phyloP scores from a whole-genome alignment of 2,888 invertebrate species.

The Actias luna region DNA sequence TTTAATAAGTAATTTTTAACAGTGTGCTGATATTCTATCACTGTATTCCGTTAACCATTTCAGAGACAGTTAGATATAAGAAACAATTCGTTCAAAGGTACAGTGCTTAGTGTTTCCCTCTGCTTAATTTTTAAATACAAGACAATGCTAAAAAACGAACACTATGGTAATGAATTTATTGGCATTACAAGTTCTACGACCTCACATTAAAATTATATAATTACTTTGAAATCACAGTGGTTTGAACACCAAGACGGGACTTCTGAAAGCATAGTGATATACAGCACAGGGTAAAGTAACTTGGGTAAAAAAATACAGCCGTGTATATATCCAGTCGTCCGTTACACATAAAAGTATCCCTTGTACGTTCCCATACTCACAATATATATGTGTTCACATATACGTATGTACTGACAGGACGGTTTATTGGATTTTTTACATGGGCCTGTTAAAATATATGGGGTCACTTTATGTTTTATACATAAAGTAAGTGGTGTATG shows the following conservation, averaged over 20 bases:
- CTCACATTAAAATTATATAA: neutral
- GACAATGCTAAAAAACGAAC: too few species aligned
- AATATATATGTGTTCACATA: neutral
- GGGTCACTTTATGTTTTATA: neutral
- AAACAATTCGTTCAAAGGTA: too few species aligned
- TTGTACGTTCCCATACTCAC: neutral
- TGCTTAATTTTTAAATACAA: too few species aligned
- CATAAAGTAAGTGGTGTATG: neutral
- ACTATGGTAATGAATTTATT: too few species aligned
- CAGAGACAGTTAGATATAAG: too few species aligned
- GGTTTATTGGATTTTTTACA: constrained; percentile 8
- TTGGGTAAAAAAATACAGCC: constrained; percentile 3
- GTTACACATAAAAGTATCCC: constrained; percentile 13
- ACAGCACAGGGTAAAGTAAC: neutral
- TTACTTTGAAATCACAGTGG: neutral
- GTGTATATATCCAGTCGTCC: constrained; percentile 1
- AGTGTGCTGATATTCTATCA: too few species aligned
- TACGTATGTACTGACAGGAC: constrained; percentile 4
- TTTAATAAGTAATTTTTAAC: too few species aligned
- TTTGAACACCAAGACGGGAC: neutral
- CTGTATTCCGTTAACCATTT: too few species aligned
- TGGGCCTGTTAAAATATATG: neutral
- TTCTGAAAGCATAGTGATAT: neutral
- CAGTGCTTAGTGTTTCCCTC: too few species aligned
- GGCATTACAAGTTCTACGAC: too few species aligned